Percentiles rank a stretch among this genome's conserved stretches.
These are phyloP conservation scores for Labeo rohita DNA, from an alignment of 2,113 vertebrate genomes.

Conservation along the genomic window DNA sequence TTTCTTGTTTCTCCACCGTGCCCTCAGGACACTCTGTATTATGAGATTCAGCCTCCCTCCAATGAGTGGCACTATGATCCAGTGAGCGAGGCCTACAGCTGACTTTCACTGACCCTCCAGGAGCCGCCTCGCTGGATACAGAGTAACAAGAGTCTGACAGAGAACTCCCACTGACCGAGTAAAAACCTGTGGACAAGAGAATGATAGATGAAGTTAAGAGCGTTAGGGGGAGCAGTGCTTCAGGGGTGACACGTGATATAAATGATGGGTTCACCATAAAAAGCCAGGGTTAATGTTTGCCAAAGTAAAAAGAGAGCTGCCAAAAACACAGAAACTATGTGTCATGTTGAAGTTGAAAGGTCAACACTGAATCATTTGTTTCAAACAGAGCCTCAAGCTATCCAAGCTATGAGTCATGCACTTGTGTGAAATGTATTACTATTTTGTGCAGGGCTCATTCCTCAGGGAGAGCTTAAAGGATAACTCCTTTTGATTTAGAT, in stretches of 20 bases:
- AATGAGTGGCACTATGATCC: constrained; percentile 73
- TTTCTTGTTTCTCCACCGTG: constrained; percentile 56
- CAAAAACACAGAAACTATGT: constrained; percentile 22
- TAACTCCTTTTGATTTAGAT: background rate
- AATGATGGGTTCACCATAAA: constrained; percentile 51
- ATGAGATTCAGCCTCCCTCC: constrained; percentile 70
- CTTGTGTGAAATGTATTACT: constrained; percentile 16
- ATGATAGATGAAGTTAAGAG: background rate
- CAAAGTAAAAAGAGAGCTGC: constrained; percentile 21
- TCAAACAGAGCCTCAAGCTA: constrained; percentile 9
- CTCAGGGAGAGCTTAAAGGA: background rate
- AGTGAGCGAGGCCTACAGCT: constrained; percentile 66
- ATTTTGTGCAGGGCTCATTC: background rate
- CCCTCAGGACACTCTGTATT: constrained; percentile 51
- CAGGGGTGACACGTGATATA: constrained; percentile 48
- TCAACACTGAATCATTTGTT: constrained; percentile 38
- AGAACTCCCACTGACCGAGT: constrained; percentile 83
- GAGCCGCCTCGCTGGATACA: constrained; percentile 76
- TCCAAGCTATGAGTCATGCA: constrained; percentile 12
- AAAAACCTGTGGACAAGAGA: constrained; percentile 74
- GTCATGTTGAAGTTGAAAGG: constrained; percentile 36
- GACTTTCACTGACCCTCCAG: constrained; percentile 57
- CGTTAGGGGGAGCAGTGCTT: background rate
- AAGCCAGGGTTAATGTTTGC: constrained; percentile 70
- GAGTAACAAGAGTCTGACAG: constrained; percentile 83